Conservation (phyloP, 92 coral and sea anemone genomes). For the Epizoanthus scotinus region DNA sequence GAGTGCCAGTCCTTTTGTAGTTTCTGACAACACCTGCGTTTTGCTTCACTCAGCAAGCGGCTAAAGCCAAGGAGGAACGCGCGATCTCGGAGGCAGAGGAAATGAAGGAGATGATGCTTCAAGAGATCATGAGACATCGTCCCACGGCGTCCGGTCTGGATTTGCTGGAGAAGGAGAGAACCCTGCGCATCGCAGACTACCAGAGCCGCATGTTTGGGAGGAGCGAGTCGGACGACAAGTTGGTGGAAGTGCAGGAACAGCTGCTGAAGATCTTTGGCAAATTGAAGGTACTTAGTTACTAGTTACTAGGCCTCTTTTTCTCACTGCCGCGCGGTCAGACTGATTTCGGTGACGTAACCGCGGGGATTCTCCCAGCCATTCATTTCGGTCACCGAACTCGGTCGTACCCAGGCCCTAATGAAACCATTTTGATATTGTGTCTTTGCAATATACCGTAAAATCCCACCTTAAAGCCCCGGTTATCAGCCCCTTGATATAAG, state of each 20-base stretch:
- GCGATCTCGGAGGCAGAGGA: slow-evolving; percentile 72
- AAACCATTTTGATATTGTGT: too few relatives aligned
- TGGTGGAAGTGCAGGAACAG: slow-evolving; percentile 92
- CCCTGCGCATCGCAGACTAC: slow-evolving; percentile 56
- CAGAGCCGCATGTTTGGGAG: slow-evolving; percentile 54
- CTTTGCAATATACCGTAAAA: too few relatives aligned
- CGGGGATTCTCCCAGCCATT: too few relatives aligned
- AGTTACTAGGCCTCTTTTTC: too few relatives aligned
- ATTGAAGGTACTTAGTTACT: slow-evolving; percentile 62
- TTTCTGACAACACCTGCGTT: not conserved
- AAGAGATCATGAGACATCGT: slow-evolving; percentile 75
- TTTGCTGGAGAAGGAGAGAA: slow-evolving; percentile 63
- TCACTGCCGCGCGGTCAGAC: too few relatives aligned
- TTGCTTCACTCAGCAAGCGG: slow-evolving; percentile 43
- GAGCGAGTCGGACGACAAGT: slow-evolving; percentile 51
- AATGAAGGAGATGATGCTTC: slow-evolving; percentile 76
- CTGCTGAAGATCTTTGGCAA: slow-evolving; percentile 80
- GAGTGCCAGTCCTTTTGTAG: too few relatives aligned
- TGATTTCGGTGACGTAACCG: too few relatives aligned
- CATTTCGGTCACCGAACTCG: too few relatives aligned
- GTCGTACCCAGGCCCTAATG: too few relatives aligned
- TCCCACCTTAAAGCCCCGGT: too few relatives aligned
- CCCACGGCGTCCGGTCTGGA: slow-evolving; percentile 45
- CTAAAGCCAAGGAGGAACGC: slow-evolving; percentile 59
- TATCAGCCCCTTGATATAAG: too few relatives aligned